A percentile compares a stretch with the other conserved stretches of the same genome.
These are phyloP conservation scores for Pentalonia nigronervosa DNA, from an alignment of 1,140 invertebrate genomes.

Conservation along the genomic window DNA sequence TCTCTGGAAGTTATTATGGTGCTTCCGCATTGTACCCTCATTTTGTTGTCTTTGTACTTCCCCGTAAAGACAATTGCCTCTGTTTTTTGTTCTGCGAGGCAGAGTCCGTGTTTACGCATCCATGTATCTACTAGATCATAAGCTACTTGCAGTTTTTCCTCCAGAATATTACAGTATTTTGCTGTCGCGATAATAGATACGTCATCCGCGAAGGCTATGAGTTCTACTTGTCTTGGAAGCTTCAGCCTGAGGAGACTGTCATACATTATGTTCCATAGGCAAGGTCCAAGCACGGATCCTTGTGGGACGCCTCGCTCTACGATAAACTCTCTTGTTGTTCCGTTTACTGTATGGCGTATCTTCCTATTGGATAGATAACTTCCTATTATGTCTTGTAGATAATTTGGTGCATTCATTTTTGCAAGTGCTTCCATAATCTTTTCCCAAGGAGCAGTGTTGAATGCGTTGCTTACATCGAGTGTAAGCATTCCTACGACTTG, in stretches of 20 bases:
- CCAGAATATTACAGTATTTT: background rate
- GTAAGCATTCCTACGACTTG: background rate
- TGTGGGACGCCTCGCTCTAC: background rate
- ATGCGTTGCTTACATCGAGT: background rate
- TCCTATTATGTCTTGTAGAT: background rate
- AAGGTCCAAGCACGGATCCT: background rate
- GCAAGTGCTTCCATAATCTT: background rate
- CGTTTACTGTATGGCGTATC: background rate
- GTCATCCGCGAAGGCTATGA: too few relatives aligned
- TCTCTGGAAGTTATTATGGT: background rate
- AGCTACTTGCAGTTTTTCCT: background rate
- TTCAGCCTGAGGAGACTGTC: background rate
- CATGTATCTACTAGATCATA: background rate
- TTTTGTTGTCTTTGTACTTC: background rate
- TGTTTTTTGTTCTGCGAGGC: background rate
- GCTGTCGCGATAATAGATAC: background rate
- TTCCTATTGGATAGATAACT: background rate
- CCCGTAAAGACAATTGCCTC: background rate
- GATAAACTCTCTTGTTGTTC: background rate
- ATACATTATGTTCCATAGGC: conserved; percentile 38
- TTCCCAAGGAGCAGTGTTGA: too few relatives aligned
- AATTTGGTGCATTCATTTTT: background rate
- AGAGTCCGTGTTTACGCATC: background rate
- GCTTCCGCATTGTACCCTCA: background rate
- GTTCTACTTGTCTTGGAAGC: background rate